These are phyloP conservation scores for Stenodera caucasica DNA, from an alignment of 2,888 invertebrate species.

Conservation along the genomic window DNA sequence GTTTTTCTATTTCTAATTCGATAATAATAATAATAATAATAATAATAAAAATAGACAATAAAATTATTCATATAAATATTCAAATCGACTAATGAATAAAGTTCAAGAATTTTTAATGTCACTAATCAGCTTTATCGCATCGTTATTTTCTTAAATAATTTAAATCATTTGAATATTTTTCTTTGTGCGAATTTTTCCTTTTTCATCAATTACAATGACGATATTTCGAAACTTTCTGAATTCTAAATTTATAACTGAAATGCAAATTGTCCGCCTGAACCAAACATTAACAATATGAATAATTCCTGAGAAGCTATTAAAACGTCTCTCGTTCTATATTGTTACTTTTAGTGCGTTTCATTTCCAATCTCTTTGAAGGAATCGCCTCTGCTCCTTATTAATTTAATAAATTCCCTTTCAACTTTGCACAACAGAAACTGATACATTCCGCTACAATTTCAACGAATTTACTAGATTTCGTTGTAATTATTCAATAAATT, in stretches of 20 bases:
- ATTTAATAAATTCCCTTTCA: conserved; percentile 7
- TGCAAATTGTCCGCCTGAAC: conserved; percentile 17
- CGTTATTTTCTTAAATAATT: neutral
- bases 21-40: no score
- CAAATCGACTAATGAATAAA: neutral
- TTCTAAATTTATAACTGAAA: conserved; percentile 8
- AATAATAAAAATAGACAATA: no score
- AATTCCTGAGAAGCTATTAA: conserved; percentile 14
- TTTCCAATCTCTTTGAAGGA: conserved; percentile 11
- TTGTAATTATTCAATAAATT: neutral
- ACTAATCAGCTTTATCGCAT: neutral
- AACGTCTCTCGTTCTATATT: neutral
- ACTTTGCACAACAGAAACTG: neutral
- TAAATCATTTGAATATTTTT: neutral
- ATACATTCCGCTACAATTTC: neutral
- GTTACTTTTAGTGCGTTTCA: conserved; percentile 9
- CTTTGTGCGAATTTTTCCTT: neutral
- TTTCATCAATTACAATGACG: conserved; percentile 13
- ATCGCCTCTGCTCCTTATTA: conserved; percentile 10
- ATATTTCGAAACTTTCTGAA: conserved; percentile 9
- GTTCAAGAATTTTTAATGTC: neutral
- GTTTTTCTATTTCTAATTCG: no score
- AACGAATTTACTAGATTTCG: neutral
- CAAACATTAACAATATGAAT: conserved; percentile 27
- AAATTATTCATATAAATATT: no score